phyloP scores from a whole-genome alignment of 2,888 invertebrate genomes.

The Folsomia candida region DNA sequence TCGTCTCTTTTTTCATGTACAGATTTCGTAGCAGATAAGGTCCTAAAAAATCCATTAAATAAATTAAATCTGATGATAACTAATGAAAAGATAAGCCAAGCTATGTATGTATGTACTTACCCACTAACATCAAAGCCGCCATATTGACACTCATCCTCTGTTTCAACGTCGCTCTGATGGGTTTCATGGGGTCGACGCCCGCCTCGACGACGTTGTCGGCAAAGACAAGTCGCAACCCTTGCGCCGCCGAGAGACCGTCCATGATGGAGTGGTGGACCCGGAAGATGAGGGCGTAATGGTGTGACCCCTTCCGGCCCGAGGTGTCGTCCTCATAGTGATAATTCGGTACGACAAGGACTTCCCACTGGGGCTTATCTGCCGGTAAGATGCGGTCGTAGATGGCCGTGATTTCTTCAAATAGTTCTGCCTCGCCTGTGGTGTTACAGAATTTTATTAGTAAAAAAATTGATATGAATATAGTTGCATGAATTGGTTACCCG shows the following conservation, averaged over 20 bases:
- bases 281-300: conserved; percentile 35
- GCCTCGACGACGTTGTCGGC: conserved; percentile 24
- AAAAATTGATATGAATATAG: too few relatives aligned
- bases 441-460: conserved; percentile 1
- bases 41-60: background rate
- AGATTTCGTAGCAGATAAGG: background rate
- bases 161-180: background rate
- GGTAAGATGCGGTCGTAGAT: conserved; percentile 30
- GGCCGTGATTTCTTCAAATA: conserved; percentile 32
- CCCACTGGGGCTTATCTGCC: conserved; percentile 42
- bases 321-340: conserved; percentile 21
- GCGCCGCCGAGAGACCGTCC: conserved; percentile 40
- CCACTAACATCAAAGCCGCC: background rate
- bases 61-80: too few relatives aligned
- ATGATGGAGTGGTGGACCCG: conserved; percentile 35
- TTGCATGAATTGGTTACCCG: too few relatives aligned
- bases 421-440: conserved; percentile 21
- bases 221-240: conserved; percentile 26
- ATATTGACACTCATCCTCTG: conserved; percentile 17
- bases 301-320: background rate
- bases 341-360: conserved; percentile 33
- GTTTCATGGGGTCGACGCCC: conserved; percentile 31
- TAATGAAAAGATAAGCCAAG: conserved; percentile 13
- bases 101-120: background rate
- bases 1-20: conserved; percentile 23